These are phyloP conservation scores for Crambe crambe DNA, from an alignment of 37 sponge, comb jelly and placozoan genomes.

Conservation along the genomic window DNA sequence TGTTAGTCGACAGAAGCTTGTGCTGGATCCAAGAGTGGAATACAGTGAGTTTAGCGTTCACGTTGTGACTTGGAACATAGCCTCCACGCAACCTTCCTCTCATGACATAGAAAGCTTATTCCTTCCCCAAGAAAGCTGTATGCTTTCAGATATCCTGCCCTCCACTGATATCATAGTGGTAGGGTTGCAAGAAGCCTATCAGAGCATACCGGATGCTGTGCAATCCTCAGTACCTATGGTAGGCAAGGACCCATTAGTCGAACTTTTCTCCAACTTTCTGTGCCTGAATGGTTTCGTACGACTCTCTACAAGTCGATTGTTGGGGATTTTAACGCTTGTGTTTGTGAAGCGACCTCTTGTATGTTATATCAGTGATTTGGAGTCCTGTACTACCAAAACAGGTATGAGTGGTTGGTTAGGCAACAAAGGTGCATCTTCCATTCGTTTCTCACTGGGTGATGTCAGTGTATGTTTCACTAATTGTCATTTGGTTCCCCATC, in stretches of 20 bases:
- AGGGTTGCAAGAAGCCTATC: conserved; percentile 75
- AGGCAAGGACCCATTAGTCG: conserved; percentile 55
- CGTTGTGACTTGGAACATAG: conserved; percentile 78
- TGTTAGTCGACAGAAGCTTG: conserved; percentile 3
- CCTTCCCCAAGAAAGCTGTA: conserved; percentile 49
- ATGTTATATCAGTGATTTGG: conserved; percentile 60
- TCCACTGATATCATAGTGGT: conserved; percentile 61
- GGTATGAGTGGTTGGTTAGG: conserved; percentile 76
- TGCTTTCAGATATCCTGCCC: conserved; percentile 3
- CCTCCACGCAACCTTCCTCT: not conserved
- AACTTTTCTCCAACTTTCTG: conserved; percentile 36
- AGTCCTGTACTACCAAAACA: conserved; percentile 49
- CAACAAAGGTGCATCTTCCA: conserved; percentile 77
- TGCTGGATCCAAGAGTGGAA: not conserved
- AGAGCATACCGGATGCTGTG: conserved; percentile 45
- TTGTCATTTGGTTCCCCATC: conserved; percentile 74
- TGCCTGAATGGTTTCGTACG: conserved; percentile 55
- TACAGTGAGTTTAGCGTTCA: conserved; percentile 43
- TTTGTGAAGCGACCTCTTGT: conserved; percentile 78
- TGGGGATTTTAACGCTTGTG: conserved; percentile 70
- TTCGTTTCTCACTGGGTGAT: conserved; percentile 61
- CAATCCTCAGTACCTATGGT: conserved; percentile 58
- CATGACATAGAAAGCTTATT: conserved; percentile 55
- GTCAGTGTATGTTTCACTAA: conserved; percentile 70
- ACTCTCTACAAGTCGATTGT: conserved; percentile 37